Conservation (phyloP, 2,113 vertebrate species). For the Bubo scandiacus region DNA sequence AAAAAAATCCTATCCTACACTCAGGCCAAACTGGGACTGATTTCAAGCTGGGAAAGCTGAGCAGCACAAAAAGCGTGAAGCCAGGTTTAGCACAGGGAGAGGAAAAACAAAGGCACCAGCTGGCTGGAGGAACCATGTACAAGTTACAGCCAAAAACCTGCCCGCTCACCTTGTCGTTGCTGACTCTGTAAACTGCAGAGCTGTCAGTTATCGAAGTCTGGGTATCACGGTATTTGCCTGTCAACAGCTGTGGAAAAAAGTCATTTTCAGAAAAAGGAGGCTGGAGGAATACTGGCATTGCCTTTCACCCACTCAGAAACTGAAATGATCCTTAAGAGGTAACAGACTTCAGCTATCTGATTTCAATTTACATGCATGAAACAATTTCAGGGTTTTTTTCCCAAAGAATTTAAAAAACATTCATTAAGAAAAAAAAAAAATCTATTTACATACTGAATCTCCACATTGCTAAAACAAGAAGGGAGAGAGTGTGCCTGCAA, state of each 20-base stretch:
- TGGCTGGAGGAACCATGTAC: rapidly evolving
- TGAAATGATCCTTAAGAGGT: rapidly evolving
- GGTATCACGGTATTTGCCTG: constrained; percentile 84
- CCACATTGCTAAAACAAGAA: neutral
- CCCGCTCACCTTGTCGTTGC: constrained; percentile 77
- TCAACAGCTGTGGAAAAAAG: constrained; percentile 78
- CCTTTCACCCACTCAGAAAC: rapidly evolving
- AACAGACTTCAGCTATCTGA: rapidly evolving
- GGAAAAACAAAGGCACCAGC: too few relatives aligned
- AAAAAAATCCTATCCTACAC: neutral
- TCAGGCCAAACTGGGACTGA: rapidly evolving
- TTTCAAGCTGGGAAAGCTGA: neutral
- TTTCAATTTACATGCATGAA: neutral
- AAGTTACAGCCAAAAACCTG: rapidly evolving
- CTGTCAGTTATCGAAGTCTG: constrained; percentile 91
- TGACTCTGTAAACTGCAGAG: constrained; percentile 82
- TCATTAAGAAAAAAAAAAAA: neutral
- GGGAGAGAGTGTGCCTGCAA: neutral
- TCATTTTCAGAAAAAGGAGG: neutral
- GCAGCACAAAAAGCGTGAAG: rapidly evolving
- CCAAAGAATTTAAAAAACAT: rapidly evolving
- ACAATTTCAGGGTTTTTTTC: rapidly evolving
- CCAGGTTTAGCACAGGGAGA: neutral
- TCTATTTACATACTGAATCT: rapidly evolving
- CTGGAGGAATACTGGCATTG: rapidly evolving